A percentile compares a stretch with the other conserved stretches of the same genome.
Conservation (phyloP, 2,888 invertebrate genomes). For the Holacanthella duospinosa region DNA sequence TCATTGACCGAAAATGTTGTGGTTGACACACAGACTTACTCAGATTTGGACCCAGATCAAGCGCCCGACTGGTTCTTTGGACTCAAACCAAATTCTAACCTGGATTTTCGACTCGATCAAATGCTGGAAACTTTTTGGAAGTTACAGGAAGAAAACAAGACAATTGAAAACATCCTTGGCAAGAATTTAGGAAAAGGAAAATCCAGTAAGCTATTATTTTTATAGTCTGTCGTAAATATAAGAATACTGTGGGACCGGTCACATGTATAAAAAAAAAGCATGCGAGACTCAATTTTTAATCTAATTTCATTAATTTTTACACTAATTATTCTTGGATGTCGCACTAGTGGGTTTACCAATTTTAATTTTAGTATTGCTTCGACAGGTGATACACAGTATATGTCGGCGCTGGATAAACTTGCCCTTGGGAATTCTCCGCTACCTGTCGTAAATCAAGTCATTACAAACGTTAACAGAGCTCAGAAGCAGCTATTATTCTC, state of each 20-base stretch:
- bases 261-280: too few relatives aligned
- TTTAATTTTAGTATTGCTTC: too few relatives aligned
- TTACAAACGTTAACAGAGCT: slow-evolving; percentile 24
- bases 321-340: background rate
- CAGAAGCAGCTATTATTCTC: slow-evolving; percentile 26
- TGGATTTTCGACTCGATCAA: slow-evolving; percentile 65
- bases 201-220: too few relatives aligned
- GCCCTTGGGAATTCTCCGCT: slow-evolving; percentile 40
- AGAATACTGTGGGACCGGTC: too few relatives aligned
- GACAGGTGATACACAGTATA: slow-evolving; percentile 37
- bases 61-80: slow-evolving; percentile 61
- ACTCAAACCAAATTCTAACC: slow-evolving; percentile 38
- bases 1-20: slow-evolving; percentile 72
- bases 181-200: slow-evolving; percentile 41
- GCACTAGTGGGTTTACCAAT: slow-evolving; percentile 24
- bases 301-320: too few relatives aligned
- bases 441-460: slow-evolving; percentile 29
- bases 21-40: slow-evolving; percentile 74
- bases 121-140: slow-evolving; percentile 60
- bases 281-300: too few relatives aligned
- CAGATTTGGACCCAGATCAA: slow-evolving; percentile 71
- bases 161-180: slow-evolving; percentile 49
- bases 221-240: too few relatives aligned
- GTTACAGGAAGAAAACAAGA: slow-evolving; percentile 46
- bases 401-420: slow-evolving; percentile 41